Conservation (phyloP, 2,888 invertebrate genomes). For the Polydrusus cervinus region DNA sequence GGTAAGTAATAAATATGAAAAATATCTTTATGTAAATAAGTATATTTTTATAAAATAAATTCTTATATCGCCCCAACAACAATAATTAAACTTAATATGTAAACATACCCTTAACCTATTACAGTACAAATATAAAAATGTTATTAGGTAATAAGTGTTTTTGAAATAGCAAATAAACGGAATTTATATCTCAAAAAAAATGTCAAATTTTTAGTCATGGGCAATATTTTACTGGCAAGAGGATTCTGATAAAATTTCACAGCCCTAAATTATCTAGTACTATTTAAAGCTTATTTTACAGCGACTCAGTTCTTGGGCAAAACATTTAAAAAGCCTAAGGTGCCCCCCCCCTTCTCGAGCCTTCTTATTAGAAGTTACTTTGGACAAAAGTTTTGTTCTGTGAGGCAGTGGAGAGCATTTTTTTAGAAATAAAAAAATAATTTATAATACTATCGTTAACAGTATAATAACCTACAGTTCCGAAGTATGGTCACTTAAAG, state of each 20-base stretch:
- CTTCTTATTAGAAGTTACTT: too few relatives aligned
- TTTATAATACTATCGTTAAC: too few relatives aligned
- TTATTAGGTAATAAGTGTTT: slow-evolving; percentile 1
- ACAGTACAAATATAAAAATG: slow-evolving; percentile 15
- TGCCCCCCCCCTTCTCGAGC: too few relatives aligned
- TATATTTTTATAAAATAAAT: slow-evolving; percentile 24
- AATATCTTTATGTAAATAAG: slow-evolving; percentile 10
- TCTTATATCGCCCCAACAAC: background rate
- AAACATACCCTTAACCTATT: slow-evolving; percentile 14
- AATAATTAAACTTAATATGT: slow-evolving; percentile 3
- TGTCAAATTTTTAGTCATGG: slow-evolving; percentile 21
- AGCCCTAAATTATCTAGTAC: slow-evolving; percentile 28
- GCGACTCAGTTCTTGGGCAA: background rate
- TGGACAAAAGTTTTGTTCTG: too few relatives aligned
- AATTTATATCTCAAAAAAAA: background rate
- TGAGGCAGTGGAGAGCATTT: too few relatives aligned
- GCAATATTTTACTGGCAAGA: slow-evolving; percentile 36
- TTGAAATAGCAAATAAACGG: background rate
- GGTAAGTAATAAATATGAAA: background rate
- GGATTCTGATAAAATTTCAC: slow-evolving; percentile 31
- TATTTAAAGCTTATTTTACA: slow-evolving; percentile 10
- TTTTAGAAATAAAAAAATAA: too few relatives aligned
- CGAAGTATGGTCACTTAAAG: too few relatives aligned
- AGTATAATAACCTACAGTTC: too few relatives aligned
- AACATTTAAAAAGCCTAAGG: background rate